phyloP scores from a whole-genome alignment of 2,888 invertebrate genomes.

The Ochlodes sylvanus region DNA sequence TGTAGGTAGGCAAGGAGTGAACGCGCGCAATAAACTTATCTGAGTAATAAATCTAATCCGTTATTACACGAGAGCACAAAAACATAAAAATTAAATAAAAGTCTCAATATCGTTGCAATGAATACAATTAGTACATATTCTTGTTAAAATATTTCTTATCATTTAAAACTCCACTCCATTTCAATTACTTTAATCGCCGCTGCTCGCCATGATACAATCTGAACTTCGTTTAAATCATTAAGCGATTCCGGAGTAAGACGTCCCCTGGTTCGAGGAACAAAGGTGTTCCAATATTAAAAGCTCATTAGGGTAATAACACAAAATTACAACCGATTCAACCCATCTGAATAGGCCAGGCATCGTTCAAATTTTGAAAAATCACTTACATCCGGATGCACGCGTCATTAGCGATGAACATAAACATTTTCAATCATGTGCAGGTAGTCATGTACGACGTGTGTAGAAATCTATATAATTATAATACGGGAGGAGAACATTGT shows the following conservation, averaged over 20 bases:
- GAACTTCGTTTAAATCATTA: slow-evolving; percentile 36
- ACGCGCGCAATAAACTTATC: no score
- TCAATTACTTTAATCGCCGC: slow-evolving; percentile 30
- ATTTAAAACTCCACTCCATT: neutral
- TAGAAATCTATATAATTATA: neutral
- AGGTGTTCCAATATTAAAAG: slow-evolving; percentile 45
- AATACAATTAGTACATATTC: neutral
- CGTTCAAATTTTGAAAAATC: slow-evolving; percentile 23
- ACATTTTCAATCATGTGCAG: slow-evolving; percentile 1
- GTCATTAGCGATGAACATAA: slow-evolving; percentile 26
- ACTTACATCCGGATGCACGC: slow-evolving; percentile 18
- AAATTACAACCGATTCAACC: slow-evolving; percentile 42
- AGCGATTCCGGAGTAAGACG: slow-evolving; percentile 27
- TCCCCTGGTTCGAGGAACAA: slow-evolving; percentile 35
- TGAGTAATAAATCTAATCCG: no score
- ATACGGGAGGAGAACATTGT: no score
- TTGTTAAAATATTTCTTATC: neutral
- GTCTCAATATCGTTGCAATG: neutral
- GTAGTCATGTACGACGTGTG: no score
- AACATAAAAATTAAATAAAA: no score
- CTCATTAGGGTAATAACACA: slow-evolving; percentile 42
- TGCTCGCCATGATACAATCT: slow-evolving; percentile 24
- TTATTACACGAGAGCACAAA: no score
- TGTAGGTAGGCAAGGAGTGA: no score
- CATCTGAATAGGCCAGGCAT: slow-evolving; percentile 6